Percentiles rank a stretch among this genome's conserved stretches.
phyloP scores from a whole-genome alignment of 2,888 invertebrate genomes.

The Cryptosula pallasiana region DNA sequence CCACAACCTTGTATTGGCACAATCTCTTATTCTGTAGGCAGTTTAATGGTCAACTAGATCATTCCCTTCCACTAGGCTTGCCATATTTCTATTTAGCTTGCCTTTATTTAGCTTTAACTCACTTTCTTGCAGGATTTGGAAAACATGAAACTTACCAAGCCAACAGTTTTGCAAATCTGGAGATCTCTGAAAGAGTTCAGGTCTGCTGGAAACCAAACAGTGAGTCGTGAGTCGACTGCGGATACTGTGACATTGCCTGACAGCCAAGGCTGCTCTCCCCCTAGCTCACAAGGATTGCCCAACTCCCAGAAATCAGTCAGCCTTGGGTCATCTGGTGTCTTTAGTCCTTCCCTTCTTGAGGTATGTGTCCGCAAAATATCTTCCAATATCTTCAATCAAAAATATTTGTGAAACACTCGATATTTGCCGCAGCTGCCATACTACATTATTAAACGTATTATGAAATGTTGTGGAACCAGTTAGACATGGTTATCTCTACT shows the following conservation, averaged over 20 bases:
- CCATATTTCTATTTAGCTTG: too few species aligned
- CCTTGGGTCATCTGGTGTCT: neutral
- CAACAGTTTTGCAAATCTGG: neutral
- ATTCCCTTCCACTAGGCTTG: too few species aligned
- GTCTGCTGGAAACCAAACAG: neutral
- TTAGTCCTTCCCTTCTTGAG: neutral
- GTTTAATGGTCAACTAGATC: too few species aligned
- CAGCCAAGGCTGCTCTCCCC: neutral
- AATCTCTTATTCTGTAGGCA: too few species aligned
- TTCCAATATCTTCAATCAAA: too few species aligned
- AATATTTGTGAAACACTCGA: too few species aligned
- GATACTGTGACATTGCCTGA: neutral
- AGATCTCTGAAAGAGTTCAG: neutral
- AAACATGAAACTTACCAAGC: conserved; percentile 15
- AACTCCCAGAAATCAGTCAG: conserved; percentile 2
- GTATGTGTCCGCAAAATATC: neutral
- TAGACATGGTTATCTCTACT: too few species aligned
- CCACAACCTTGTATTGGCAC: too few species aligned
- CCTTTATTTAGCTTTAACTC: too few species aligned
- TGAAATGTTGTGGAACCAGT: too few species aligned
- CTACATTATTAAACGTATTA: too few species aligned
- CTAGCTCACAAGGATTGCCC: neutral
- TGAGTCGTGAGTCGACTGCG: neutral
- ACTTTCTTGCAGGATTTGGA: conserved; percentile 16
- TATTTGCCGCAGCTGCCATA: too few species aligned